These are phyloP conservation scores for Deilephila elpenor DNA, from an alignment of 2,888 invertebrate genomes.

Conservation along the genomic window DNA sequence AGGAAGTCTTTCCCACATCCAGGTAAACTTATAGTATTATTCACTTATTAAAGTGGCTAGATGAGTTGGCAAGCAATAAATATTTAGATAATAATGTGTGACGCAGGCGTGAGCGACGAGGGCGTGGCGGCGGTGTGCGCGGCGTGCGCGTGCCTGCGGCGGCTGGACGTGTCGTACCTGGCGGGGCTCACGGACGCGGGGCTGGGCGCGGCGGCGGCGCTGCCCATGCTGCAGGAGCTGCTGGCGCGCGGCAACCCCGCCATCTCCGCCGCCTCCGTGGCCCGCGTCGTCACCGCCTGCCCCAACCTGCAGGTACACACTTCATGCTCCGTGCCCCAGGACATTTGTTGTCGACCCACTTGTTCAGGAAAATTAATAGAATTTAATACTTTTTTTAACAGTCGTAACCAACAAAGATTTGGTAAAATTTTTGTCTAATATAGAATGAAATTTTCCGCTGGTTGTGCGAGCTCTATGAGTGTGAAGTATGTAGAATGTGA, in stretches of 20 bases:
- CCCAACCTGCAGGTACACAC: slow-evolving; percentile 53
- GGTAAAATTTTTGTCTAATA: too few species aligned
- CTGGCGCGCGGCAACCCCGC: slow-evolving; percentile 59
- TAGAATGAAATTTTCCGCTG: too few species aligned
- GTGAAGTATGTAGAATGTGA: too few species aligned
- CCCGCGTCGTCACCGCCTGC: slow-evolving; percentile 55
- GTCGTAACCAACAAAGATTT: too few species aligned
- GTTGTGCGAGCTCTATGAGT: too few species aligned
- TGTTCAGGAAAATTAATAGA: too few species aligned
- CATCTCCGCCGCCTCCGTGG: slow-evolving; percentile 59
- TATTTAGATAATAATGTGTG: not conserved
- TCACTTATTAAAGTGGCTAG: too few species aligned
- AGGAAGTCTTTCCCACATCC: slow-evolving; percentile 7
- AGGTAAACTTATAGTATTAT: slow-evolving; percentile 2
- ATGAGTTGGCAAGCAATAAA: too few species aligned
- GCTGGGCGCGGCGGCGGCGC: slow-evolving; percentile 44
- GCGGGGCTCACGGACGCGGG: slow-evolving; percentile 60
- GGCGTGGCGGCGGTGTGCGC: slow-evolving; percentile 60
- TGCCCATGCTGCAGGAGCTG: slow-evolving; percentile 52
- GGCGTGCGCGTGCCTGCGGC: slow-evolving; percentile 54
- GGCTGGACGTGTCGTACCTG: slow-evolving; percentile 73
- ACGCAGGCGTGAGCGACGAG: slow-evolving; percentile 68
- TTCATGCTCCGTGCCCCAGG: too few species aligned
- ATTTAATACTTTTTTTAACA: too few species aligned
- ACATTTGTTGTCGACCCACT: too few species aligned